Evolutionary conservation across 2,113 vertebrate genomes (phyloP).

Genomic region (Bubo scandiacus): DNA sequence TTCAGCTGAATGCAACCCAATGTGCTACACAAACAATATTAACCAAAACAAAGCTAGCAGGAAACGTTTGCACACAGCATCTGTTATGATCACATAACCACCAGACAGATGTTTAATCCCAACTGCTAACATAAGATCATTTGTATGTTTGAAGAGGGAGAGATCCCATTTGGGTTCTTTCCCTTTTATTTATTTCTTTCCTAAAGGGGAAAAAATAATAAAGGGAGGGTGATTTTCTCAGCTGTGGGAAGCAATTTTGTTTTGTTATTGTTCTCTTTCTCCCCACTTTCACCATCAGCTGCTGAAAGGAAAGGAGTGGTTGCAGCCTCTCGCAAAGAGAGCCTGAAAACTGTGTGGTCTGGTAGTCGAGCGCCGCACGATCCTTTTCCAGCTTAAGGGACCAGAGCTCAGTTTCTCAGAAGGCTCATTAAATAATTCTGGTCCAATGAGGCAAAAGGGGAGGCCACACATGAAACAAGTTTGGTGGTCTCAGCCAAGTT

Average conservation of each 20-base stretch:
- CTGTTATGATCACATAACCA: conserved; percentile 91
- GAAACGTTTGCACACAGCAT: conserved; percentile 84
- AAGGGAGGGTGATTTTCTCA: conserved; percentile 71
- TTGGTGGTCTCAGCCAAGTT: conserved; percentile 75
- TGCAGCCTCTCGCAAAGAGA: conserved; percentile 32
- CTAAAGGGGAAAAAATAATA: conserved; percentile 64
- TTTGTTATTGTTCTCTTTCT: conserved; percentile 59
- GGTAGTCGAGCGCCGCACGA: not conserved
- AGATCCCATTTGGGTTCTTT: conserved; percentile 85
- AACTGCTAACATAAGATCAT: conserved; percentile 94
- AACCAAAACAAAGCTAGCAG: conserved; percentile 86
- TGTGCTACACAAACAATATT: conserved; percentile 87
- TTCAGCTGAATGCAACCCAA: conserved; percentile 82
- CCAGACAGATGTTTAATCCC: conserved; percentile 95
- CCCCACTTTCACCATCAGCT: conserved; percentile 67
- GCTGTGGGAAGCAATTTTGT: conserved; percentile 60
- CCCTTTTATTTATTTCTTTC: conserved; percentile 81
- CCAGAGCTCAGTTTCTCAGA: conserved; percentile 60
- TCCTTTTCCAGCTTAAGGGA: conserved; percentile 67
- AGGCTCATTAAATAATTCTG: conserved; percentile 71
- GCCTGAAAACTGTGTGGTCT: conserved; percentile 74
- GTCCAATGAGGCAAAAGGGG: conserved; percentile 72
- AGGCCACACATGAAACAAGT: conserved; percentile 77
- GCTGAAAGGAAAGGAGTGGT: conserved; percentile 48
- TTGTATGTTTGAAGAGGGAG: conserved; percentile 89